Conservation (phyloP, 1,140 invertebrate species). For the Drosophila fuyamai region DNA sequence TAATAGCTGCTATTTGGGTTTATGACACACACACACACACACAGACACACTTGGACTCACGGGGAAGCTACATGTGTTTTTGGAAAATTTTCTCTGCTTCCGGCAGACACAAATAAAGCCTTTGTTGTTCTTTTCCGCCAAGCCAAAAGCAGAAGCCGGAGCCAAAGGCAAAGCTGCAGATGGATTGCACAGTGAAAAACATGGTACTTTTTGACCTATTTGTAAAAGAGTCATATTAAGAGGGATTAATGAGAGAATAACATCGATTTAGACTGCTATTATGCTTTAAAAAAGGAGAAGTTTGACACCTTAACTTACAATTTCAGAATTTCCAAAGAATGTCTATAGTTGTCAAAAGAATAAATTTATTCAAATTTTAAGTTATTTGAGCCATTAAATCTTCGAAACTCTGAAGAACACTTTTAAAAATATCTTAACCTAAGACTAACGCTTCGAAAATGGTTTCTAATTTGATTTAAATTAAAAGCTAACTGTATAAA, state of each 20-base stretch:
- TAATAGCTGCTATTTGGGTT: constrained; percentile 78
- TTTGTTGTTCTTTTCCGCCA: constrained; percentile 52
- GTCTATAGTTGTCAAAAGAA: too few species aligned
- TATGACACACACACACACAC: constrained; percentile 53
- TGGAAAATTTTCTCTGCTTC: constrained; percentile 56
- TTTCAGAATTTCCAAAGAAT: too few species aligned
- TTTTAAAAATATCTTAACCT: too few species aligned
- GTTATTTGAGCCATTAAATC: too few species aligned
- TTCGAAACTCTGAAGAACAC: too few species aligned
- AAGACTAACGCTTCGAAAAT: too few species aligned
- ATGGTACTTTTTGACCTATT: too few species aligned
- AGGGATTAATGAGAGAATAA: not conserved
- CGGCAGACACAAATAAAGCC: constrained; percentile 44
- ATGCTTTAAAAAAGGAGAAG: not conserved
- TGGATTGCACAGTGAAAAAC: not conserved
- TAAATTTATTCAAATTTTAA: too few species aligned
- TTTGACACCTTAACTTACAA: not conserved
- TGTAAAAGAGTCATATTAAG: too few species aligned
- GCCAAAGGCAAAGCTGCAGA: constrained; percentile 25
- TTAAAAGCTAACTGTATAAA: too few species aligned
- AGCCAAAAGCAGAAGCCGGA: constrained; percentile 39
- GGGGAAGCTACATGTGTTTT: constrained; percentile 52
- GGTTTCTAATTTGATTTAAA: too few species aligned
- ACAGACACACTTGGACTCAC: constrained; percentile 13
- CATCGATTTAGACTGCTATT: not conserved